Evolutionary conservation across 2,797 vertebrate species (phyloP).

Genomic region (Podarcis lilfordi): DNA sequence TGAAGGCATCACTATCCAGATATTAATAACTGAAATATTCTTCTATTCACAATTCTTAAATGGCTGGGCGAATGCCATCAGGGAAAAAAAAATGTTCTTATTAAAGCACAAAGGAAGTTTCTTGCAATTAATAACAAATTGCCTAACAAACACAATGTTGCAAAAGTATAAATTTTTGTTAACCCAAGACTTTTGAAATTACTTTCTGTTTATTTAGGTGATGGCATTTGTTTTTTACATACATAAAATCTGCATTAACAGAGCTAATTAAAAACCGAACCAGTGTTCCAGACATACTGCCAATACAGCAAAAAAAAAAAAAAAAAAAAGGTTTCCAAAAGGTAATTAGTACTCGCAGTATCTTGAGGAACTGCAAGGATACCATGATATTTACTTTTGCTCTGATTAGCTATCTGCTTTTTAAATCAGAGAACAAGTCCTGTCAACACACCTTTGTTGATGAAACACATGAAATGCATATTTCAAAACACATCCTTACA

Average conservation of each 20-base stretch:
- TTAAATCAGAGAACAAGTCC: not conserved
- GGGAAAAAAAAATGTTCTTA: not conserved
- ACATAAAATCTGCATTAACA: slow-evolving; percentile 6
- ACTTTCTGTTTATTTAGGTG: not conserved
- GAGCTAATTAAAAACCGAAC: not conserved
- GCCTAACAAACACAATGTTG: not conserved
- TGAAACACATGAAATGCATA: not conserved
- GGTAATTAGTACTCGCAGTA: not conserved
- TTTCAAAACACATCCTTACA: not conserved
- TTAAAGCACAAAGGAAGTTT: not conserved
- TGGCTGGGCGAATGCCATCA: not conserved
- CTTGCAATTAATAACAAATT: not conserved
- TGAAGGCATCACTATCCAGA: not conserved
- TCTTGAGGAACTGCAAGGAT: not conserved
- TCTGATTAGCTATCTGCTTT: not conserved
- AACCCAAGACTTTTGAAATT: not conserved
- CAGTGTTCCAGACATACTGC: not conserved
- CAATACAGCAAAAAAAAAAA: not conserved
- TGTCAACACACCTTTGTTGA: too few relatives aligned
- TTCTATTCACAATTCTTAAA: not conserved
- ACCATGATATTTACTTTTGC: not conserved
- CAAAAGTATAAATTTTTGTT: not conserved
- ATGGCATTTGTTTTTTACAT: not conserved
- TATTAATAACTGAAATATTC: not conserved
- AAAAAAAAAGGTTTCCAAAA: not conserved